A percentile compares a stretch with the other conserved stretches of the same genome.
These are phyloP conservation scores for Coenonympha glycerion DNA, from an alignment of 2,888 invertebrate species.

Conservation along the genomic window DNA sequence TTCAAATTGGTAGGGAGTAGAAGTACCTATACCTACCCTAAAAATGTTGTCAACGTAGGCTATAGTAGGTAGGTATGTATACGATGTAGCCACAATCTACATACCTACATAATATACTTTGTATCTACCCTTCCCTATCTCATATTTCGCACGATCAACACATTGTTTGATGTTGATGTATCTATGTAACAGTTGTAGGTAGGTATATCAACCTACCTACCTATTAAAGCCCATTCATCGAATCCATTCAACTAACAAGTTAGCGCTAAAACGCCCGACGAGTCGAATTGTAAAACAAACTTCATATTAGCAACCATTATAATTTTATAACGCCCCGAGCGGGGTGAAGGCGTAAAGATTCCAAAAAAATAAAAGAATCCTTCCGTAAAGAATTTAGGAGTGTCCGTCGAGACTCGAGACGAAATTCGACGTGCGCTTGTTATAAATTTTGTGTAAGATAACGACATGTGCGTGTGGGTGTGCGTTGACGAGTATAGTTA, in stretches of 20 bases:
- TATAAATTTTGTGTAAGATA: conserved; percentile 75
- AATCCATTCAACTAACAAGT: conserved; percentile 39
- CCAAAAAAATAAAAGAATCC: conserved; percentile 55
- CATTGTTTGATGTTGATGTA: no score
- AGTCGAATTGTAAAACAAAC: conserved; percentile 52
- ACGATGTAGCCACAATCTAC: no score
- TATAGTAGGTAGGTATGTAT: no score
- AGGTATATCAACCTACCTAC: conserved; percentile 1
- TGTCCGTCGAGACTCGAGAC: conserved; percentile 61
- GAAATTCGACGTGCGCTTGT: conserved; percentile 68
- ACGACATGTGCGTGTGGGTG: conserved; percentile 73
- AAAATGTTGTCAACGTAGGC: no score
- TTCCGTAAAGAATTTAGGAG: conserved; percentile 73
- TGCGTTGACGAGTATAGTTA: conserved; percentile 75
- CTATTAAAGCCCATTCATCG: conserved; percentile 32
- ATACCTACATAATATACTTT: no score
- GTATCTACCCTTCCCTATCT: no score
- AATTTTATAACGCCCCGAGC: conserved; percentile 58
- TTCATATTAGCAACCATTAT: conserved; percentile 47
- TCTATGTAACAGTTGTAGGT: conserved; percentile 19
- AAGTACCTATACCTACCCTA: no score
- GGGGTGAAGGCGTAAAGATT: conserved; percentile 46
- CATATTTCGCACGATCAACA: conserved; percentile 24
- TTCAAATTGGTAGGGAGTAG: no score
- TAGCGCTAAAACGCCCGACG: conserved; percentile 49